phyloP scores from a whole-genome alignment of 37 sponge, comb jelly and placozoan species.

The Spongilla lacustris region DNA sequence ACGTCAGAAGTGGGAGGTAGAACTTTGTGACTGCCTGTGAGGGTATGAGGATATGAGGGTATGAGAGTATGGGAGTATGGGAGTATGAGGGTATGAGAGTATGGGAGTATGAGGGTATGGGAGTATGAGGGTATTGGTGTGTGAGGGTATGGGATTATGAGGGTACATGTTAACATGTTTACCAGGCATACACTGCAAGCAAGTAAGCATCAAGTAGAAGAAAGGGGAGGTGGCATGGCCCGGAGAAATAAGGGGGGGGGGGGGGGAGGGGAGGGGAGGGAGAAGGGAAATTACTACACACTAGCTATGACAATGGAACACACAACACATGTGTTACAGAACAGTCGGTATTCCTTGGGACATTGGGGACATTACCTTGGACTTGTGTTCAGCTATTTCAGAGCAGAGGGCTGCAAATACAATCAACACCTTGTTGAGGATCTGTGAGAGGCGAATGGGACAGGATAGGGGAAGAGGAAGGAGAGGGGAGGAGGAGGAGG shows the following conservation, averaged over 20 bases:
- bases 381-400: conserved; percentile 81
- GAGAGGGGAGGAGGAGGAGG: neutral
- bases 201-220: too few relatives aligned
- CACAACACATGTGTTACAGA: too few relatives aligned
- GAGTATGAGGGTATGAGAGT: neutral
- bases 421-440: conserved; percentile 93
- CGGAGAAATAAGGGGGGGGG: too few relatives aligned
- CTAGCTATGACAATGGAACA: too few relatives aligned
- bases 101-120: neutral
- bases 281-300: too few relatives aligned
- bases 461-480: neutral
- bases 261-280: too few relatives aligned
- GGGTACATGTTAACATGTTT: too few relatives aligned
- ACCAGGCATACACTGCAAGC: too few relatives aligned
- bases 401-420: conserved; percentile 93
- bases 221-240: too few relatives aligned
- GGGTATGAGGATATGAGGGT: neutral
- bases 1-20: conserved; percentile 86
- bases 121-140: too few relatives aligned
- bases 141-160: too few relatives aligned
- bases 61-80: neutral
- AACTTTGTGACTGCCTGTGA: conserved; percentile 74
- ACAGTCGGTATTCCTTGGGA: too few relatives aligned
- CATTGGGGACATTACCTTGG: conserved; percentile 53
- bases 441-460: conserved; percentile 8